These are phyloP conservation scores for Chaetorhynchus papuensis DNA, from an alignment of 2,113 vertebrate species.

Conservation along the genomic window DNA sequence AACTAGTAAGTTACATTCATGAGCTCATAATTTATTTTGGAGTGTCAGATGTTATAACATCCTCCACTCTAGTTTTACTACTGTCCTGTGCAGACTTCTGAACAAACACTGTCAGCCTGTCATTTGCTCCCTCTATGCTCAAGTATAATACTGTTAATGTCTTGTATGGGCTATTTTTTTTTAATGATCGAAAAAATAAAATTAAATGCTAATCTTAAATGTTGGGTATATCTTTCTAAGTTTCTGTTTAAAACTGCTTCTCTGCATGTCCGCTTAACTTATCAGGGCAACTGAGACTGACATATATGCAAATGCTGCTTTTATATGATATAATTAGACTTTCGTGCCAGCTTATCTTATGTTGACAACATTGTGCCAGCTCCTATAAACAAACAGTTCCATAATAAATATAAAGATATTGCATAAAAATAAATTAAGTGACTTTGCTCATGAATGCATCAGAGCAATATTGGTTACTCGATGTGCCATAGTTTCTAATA, in stretches of 20 bases:
- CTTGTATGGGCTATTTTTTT: neutral
- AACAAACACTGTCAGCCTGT: neutral
- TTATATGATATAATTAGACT: neutral
- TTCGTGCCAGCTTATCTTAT: neutral
- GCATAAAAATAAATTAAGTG: neutral
- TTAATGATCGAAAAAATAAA: neutral
- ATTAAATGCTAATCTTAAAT: neutral
- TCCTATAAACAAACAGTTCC: neutral
- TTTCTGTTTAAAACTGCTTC: neutral
- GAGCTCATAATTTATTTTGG: neutral
- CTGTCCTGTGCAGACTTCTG: neutral
- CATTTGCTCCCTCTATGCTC: neutral
- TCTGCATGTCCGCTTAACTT: neutral
- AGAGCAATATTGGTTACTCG: neutral
- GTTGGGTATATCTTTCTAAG: neutral
- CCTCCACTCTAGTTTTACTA: neutral
- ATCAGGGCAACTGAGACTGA: neutral
- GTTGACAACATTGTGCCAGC: neutral
- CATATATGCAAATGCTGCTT: neutral
- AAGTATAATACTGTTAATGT: neutral
- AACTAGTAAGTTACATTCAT: neutral
- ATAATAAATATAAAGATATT: neutral
- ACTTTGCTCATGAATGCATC: neutral
- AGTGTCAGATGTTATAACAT: neutral
- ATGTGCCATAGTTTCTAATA: neutral